A percentile compares a stretch with the other conserved stretches of the same genome.
Evolutionary conservation across 2,888 invertebrate genomes (phyloP).

Genomic region (Cybosia mesomella): DNA sequence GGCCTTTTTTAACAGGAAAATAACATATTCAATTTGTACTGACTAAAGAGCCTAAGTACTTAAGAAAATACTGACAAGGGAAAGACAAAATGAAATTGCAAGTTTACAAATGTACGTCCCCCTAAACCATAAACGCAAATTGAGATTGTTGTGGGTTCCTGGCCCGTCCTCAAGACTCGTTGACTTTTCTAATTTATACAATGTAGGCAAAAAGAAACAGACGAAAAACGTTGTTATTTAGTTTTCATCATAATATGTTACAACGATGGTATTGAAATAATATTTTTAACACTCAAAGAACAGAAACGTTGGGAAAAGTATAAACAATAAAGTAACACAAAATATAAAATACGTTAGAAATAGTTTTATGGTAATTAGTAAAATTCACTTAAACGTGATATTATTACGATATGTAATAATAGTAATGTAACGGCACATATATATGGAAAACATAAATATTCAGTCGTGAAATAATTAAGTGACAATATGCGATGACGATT

Average conservation of each 20-base stretch:
- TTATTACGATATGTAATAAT: neutral
- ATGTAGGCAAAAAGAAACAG: neutral
- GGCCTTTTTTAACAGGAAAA: slow-evolving; percentile 32
- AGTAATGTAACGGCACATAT: neutral
- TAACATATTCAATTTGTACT: slow-evolving; percentile 32
- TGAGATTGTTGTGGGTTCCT: neutral
- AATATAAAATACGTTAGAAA: no score
- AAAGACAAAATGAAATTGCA: slow-evolving; percentile 13
- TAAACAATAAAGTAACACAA: no score
- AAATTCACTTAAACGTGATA: no score
- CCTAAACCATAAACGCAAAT: neutral
- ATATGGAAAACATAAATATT: neutral
- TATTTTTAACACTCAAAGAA: no score
- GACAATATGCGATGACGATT: neutral
- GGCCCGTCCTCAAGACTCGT: neutral
- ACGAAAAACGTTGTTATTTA: neutral
- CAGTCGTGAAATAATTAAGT: neutral
- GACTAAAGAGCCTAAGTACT: neutral
- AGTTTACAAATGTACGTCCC: neutral
- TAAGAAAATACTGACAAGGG: slow-evolving; percentile 6
- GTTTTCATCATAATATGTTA: neutral
- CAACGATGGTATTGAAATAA: no score
- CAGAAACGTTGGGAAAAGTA: no score
- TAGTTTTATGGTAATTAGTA: no score
- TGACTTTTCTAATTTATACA: neutral